Percentiles rank a stretch among this genome's conserved stretches.
These are phyloP conservation scores for Psilopsiagon aymara DNA, from an alignment of 2,113 vertebrate species.

Conservation along the genomic window DNA sequence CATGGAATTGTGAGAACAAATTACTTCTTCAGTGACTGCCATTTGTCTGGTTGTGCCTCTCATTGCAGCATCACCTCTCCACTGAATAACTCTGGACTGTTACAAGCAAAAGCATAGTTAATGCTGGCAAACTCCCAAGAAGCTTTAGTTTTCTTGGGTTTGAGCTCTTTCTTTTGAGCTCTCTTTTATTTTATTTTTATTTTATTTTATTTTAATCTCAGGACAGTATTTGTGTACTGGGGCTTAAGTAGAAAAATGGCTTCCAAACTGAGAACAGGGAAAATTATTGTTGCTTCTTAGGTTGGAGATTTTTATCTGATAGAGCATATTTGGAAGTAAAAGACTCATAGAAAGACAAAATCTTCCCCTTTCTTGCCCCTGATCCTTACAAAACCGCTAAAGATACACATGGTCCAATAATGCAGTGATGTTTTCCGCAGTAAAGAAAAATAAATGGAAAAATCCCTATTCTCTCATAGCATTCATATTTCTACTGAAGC, in stretches of 20 bases:
- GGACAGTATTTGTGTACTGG: not conserved
- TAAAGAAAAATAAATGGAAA: not conserved
- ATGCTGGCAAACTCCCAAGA: not conserved
- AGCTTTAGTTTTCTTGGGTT: not conserved
- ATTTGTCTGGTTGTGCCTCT: not conserved
- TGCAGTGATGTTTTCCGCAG: not conserved
- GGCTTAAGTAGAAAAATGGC: not conserved
- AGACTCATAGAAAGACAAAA: not conserved
- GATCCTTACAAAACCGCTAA: not conserved
- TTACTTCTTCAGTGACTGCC: not conserved
- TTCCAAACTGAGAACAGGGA: not conserved
- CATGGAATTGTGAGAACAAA: not conserved
- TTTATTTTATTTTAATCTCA: not conserved
- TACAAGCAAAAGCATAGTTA: not conserved
- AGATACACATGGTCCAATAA: not conserved
- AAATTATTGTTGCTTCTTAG: not conserved
- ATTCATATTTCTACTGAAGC: not conserved
- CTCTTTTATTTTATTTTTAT: not conserved
- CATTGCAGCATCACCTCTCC: not conserved
- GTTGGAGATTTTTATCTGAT: not conserved
- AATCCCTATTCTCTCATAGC: not conserved
- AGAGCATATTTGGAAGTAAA: not conserved
- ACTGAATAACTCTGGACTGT: rapidly evolving
- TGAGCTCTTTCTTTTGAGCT: not conserved
- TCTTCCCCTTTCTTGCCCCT: not conserved